phyloP scores from a whole-genome alignment of 64 coral and sea anemone genomes.

The Stichodactyla helianthus region DNA sequence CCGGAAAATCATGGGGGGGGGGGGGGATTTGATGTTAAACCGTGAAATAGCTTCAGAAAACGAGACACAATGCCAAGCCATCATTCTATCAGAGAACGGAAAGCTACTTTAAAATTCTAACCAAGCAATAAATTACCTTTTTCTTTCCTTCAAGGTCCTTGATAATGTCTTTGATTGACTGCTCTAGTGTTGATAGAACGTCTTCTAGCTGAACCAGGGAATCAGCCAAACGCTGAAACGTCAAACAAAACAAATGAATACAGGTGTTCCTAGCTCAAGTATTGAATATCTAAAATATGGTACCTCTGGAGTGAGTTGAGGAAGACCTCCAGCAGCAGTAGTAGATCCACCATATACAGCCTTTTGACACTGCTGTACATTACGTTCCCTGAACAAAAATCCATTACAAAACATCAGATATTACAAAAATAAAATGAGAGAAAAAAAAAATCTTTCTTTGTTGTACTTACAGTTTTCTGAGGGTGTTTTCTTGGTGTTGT shows the following conservation, averaged over 20 bases:
- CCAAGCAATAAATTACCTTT: conserved; percentile 42
- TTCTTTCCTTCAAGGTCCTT: conserved; percentile 88
- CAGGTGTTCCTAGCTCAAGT: no score
- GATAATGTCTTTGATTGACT: conserved; percentile 85
- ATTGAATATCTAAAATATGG: not conserved
- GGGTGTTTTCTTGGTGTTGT: conserved; percentile 49
- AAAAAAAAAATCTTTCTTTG: not conserved
- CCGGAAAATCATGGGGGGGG: no score
- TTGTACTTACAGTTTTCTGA: conserved; percentile 62
- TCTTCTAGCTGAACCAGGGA: conserved; percentile 69
- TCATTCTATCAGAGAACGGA: not conserved
- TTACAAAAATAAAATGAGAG: not conserved
- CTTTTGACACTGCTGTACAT: conserved; percentile 42
- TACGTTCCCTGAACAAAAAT: conserved; percentile 39
- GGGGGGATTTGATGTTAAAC: no score
- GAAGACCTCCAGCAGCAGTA: conserved; percentile 66
- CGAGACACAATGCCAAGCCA: no score
- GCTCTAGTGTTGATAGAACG: conserved; percentile 59
- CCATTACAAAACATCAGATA: not conserved
- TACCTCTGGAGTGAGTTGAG: conserved; percentile 86
- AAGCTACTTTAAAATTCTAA: no score
- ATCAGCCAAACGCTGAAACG: conserved; percentile 56
- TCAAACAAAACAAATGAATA: not conserved
- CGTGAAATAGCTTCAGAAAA: no score
- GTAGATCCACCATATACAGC: conserved; percentile 73